Base-by-base conservation (phyloP, 2,113 vertebrate genomes). In the Scortum barcoo region DNA sequence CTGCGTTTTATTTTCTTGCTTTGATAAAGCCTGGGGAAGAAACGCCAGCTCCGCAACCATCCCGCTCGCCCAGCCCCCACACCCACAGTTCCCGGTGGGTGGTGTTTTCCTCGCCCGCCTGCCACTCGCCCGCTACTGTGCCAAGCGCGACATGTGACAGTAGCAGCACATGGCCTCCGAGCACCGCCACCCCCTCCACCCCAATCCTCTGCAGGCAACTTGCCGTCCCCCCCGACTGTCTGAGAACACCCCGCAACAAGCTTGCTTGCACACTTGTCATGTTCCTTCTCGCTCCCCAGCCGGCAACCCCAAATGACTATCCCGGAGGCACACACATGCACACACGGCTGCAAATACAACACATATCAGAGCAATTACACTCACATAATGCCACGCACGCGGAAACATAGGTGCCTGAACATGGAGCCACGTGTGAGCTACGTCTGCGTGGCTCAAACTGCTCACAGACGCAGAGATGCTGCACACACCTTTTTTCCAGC, bases 101-200 rank as follows among this genome's bases (percentile, higher is more conserved):
- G 93, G 92, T 93, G 91, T 91, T 92, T 94, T 93, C 91, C 86
- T 93, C 72, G 33, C 89, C 83, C 78, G 71, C 81, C 75, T 86
- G 86, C 80, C 76, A 19, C 56, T 75, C 71, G 51, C 83, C 87
- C 82, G 53, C 88, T 87, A 66, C 85, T 22, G 78, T 91, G 91
- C 89, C 88, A 90, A 89, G 70, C 17, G 20, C 62, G 72, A 92
- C 93, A 95, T 93, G 94, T 95, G 92, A 95, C 93, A 88, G 88
- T n/a, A 81, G 89, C 86, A 87, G 86, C 94, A 94, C 94, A 92
- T 93, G 89, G 88, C 83, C 82, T 77, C 76, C 51, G 10, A 77
- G 72, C 51, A 51, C 67, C 40, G 19, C 68, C 33, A 3, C 72
- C 70, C 5, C 58, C 2, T 4, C 58, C 46, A 7, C 51, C 84